Base-by-base conservation (phyloP, 2,888 invertebrate species). In the Ctena decussata region DNA sequence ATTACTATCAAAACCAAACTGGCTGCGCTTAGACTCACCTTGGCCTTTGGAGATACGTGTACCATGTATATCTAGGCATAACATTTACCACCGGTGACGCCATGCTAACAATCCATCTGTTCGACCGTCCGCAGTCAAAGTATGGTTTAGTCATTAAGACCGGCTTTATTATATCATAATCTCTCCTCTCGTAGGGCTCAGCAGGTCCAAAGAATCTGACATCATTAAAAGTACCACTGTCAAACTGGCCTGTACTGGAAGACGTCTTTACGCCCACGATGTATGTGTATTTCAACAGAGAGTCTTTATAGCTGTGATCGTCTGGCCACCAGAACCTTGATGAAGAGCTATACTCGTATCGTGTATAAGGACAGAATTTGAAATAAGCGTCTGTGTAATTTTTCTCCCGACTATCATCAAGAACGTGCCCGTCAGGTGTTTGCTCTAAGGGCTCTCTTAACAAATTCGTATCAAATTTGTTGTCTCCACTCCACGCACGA, bases 71-170 rank as follows among this genome's bases (percentile, higher is more conserved):
- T 86, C 95, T 85, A 0, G 99, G 99, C 96, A 98, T 98, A 89
- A 98, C 98, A 95, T 99, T 99, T 5, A 98, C 98, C 60, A 99
- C 98, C 0, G 99, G 99, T 24, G 98, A 98, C 2, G 98, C 98
- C 0, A 99, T 99, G 35, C 98, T 98, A 12, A 99, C 97, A 39
- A 99, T 96, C 99, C 99, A 99, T 95, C 99, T 98, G 96, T 99
- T 98, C 0, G 98, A 97, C 87, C 98, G 96, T 11, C 98, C 98
- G 95, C 99, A 99, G 96, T 99, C 99, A 95, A 98, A 99, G 95
- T 99, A 99, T 0, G 99, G 99, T 81, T 97, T 97, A 0, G 98
- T 98, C 97, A 98, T 99, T 95, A 98, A 97, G 0, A 99, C 98
- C 15, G 99, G 99, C 0, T 99, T 98, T 44, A 71, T 83, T 11